Percentiles rank a stretch among this genome's conserved stretches.
Conservation (phyloP, 2,113 vertebrate species). For the Lagopus leucura region DNA sequence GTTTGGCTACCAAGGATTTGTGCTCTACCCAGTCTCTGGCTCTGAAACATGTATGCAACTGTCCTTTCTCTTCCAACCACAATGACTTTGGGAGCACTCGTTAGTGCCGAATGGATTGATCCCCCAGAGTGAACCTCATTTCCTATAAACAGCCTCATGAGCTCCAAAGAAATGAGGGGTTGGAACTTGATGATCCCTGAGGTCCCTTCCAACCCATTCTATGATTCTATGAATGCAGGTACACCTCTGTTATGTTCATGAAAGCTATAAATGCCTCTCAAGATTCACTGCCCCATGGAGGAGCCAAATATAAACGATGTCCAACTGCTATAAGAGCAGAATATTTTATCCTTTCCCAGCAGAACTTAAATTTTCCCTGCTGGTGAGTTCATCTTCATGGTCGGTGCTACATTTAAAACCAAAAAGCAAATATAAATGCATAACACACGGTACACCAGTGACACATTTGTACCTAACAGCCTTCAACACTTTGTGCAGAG, state of each 20-base stretch:
- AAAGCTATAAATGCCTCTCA: not conserved
- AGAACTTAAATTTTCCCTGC: not conserved
- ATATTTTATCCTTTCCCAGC: not conserved
- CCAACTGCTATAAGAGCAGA: not conserved
- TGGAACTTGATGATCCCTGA: too few relatives aligned
- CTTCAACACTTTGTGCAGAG: not conserved
- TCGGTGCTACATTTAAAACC: not conserved
- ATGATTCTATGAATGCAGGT: not conserved
- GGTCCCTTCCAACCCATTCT: too few relatives aligned
- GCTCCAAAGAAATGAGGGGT: not conserved
- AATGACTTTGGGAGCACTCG: accelerated
- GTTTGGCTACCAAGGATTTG: not conserved
- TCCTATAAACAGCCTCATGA: not conserved
- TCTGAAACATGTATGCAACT: not conserved
- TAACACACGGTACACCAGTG: not conserved
- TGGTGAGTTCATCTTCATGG: not conserved
- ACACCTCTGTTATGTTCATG: not conserved
- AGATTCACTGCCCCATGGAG: not conserved
- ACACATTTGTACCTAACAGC: not conserved
- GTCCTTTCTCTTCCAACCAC: not conserved
- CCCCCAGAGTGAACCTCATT: not conserved
- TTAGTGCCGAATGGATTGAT: not conserved
- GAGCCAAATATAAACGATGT: not conserved
- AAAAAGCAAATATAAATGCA: not conserved
- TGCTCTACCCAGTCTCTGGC: not conserved